Evolutionary conservation across 2,888 invertebrate genomes (phyloP).

Genomic region (Patella caerulea): DNA sequence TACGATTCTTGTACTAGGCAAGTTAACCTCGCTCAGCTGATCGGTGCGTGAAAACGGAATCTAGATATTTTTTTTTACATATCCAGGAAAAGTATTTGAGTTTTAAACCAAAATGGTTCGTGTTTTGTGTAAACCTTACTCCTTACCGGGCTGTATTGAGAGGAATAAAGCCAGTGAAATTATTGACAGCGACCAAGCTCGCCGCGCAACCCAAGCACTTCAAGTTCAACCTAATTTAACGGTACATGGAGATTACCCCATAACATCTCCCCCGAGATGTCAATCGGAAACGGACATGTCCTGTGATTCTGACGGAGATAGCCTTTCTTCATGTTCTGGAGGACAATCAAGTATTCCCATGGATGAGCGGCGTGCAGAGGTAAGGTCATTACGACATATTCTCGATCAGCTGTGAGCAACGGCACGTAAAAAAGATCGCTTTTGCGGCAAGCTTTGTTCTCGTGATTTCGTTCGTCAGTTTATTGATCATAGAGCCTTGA

Average conservation of each 20-base stretch:
- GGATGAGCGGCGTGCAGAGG: conserved; percentile 5
- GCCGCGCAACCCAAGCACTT: background rate
- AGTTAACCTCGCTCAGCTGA: conserved; percentile 9
- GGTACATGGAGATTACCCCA: background rate
- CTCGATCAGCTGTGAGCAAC: conserved; percentile 24
- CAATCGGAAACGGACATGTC: conserved; percentile 3
- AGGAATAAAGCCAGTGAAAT: background rate
- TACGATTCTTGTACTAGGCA: conserved; percentile 1
- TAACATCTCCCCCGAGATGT: background rate
- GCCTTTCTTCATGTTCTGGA: background rate
- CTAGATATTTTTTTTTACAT: too few species aligned
- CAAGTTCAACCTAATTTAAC: background rate
- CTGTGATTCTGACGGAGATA: conserved; percentile 6
- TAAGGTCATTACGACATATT: conserved; percentile 22
- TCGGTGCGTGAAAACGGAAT: background rate
- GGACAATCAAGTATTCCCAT: background rate
- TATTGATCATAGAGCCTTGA: too few species aligned
- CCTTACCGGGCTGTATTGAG: background rate
- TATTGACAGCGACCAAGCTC: background rate
- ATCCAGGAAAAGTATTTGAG: too few species aligned
- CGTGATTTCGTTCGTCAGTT: too few species aligned
- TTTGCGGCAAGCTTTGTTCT: background rate
- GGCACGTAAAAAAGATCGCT: conserved; percentile 8
- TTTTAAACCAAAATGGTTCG: background rate
- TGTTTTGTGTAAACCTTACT: background rate